Percentiles rank a stretch among this genome's conserved stretches.
Evolutionary conservation across 2,113 vertebrate species (phyloP).

Genomic region (Macroglossus sobrinus): DNA sequence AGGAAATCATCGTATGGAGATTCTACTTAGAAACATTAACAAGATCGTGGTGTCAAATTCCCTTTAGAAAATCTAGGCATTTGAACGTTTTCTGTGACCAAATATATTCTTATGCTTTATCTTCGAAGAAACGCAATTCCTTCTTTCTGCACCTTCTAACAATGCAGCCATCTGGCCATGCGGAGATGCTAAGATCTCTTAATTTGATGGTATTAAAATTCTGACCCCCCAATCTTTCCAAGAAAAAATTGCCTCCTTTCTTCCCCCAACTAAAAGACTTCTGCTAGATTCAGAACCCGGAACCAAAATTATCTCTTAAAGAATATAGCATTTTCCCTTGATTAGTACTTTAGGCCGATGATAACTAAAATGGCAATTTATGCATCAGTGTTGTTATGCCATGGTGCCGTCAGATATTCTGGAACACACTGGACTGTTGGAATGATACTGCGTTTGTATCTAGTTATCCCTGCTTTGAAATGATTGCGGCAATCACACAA

Average conservation of each 20-base stretch:
- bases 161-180: slow-evolving; percentile 61
- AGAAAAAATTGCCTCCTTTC: slow-evolving; percentile 53
- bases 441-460: background rate
- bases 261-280: slow-evolving; percentile 51
- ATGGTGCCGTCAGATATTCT: background rate
- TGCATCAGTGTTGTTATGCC: background rate
- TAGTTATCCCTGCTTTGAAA: background rate
- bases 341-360: background rate
- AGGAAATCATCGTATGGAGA: slow-evolving; percentile 52
- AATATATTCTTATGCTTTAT: slow-evolving; percentile 26
- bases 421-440: background rate
- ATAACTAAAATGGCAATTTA: background rate
- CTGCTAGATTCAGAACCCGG: slow-evolving; percentile 1
- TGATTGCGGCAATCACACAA: background rate
- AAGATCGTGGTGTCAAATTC: background rate
- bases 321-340: background rate
- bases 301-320: slow-evolving; percentile 17
- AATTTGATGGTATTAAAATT: slow-evolving; percentile 66
- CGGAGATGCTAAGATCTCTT: slow-evolving; percentile 30
- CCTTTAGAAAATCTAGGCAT: slow-evolving; percentile 58
- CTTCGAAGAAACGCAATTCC: slow-evolving; percentile 28
- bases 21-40: slow-evolving; percentile 36
- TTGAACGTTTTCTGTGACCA: slow-evolving; percentile 48
- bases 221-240: slow-evolving; percentile 53
- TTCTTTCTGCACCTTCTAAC: slow-evolving; percentile 54